Base-by-base conservation (phyloP, 2,113 vertebrate genomes). In the Sturnira hondurensis region DNA sequence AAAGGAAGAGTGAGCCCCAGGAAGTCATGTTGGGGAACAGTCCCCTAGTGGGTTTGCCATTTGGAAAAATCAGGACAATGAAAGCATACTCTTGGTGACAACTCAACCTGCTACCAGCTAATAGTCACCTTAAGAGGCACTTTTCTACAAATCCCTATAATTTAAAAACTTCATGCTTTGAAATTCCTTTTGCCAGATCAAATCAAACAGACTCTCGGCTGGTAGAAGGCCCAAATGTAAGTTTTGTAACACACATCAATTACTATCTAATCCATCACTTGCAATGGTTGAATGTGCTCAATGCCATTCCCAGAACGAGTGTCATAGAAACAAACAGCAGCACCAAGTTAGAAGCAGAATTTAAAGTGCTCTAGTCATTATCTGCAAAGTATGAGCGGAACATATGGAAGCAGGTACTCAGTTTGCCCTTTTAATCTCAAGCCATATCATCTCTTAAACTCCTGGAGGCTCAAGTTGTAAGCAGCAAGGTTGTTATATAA, bases 131-230 rank as follows among this genome's bases (percentile, higher is more conserved):
- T 86, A 96, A 97, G 94, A 95, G 93, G 78, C 61, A 94, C 86
- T 97, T 97, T 95, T 97, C 96, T 96, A 96, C 94, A 97, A 98
- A 97, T 97, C 96, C 96, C 82, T 96, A 36, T 95, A 97, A 96
- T 94, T 97, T 97, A 80, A 97, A 97, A 96, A 84, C 91, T 80
- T 93, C 97, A 96, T 91, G 95, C 94, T 96, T 97, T 97, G 91
- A 95, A 97, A 95, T 45, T 89, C 85, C 70, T 96, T 96, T 96
- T 95, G 94, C 94, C 89, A 94, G 96, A 96, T 96, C 94, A 96
- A 96, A 97, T 97, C 94, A 95, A 94, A 97, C 78, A 71, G 74
- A 91, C 86, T 97, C 96, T 97, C 93, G 83, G 95, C 93, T 96
- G 93, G 96, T 97, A 52, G 92, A 96, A 97, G 93, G 89, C 95